Conservation (phyloP, 2,888 invertebrate genomes). For the Drosophila melanosoma region DNA sequence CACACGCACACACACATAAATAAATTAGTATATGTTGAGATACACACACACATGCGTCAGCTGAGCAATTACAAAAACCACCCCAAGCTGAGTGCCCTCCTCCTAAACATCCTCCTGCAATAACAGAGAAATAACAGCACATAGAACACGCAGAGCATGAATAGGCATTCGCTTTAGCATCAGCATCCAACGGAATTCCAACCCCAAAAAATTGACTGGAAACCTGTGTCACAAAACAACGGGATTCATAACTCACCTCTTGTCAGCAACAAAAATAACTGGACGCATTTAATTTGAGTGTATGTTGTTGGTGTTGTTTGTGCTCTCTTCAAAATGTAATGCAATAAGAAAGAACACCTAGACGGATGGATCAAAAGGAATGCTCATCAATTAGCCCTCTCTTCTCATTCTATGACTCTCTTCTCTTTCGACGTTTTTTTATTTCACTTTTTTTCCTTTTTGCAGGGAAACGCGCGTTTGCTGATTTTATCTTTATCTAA, state of each 20-base stretch:
- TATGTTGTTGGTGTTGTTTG: slow-evolving; percentile 24
- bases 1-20: slow-evolving; percentile 2
- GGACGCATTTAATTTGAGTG: slow-evolving; percentile 48
- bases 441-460: slow-evolving; percentile 44
- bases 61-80: slow-evolving; percentile 60
- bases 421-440: slow-evolving; percentile 25
- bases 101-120: background rate
- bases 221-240: slow-evolving; percentile 65
- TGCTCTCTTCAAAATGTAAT: slow-evolving; percentile 15
- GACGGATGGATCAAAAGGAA: slow-evolving; percentile 29
- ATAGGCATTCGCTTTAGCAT: background rate
- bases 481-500: slow-evolving; percentile 48
- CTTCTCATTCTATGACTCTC: slow-evolving; percentile 1
- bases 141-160: slow-evolving; percentile 11
- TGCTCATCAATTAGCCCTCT: slow-evolving; percentile 35
- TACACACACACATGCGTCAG: slow-evolving; percentile 27
- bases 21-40: slow-evolving; percentile 1
- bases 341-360: slow-evolving; percentile 21
- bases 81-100: slow-evolving; percentile 39
- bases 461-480: slow-evolving; percentile 23
- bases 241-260: slow-evolving; percentile 58
- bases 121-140: slow-evolving; percentile 40
- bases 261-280: slow-evolving; percentile 31
- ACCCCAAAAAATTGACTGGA: slow-evolving; percentile 56
- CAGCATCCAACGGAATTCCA: slow-evolving; percentile 62